Base-by-base conservation (phyloP, 2,113 vertebrate genomes). In the Neolamprologus sp. region DNA sequence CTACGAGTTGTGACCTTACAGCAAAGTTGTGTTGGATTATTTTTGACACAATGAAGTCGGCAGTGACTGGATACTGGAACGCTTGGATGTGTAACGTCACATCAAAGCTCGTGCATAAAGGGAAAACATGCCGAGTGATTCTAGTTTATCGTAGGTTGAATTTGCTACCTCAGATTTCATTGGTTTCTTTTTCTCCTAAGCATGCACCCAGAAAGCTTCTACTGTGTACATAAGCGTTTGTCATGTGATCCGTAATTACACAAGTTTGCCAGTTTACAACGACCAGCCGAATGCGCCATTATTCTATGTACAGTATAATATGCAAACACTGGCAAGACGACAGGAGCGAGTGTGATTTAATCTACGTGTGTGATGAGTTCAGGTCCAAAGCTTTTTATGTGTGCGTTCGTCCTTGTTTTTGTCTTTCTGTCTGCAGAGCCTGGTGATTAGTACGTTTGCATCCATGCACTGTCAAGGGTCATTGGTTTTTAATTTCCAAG, bases 161-260 rank as follows among this genome's bases (percentile, higher is more conserved):
- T 93, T 94, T 95, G 91, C 95, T 95, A 96, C 95, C 94, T 96
- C 95, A 95, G 92, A 94, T 88, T 93, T 92, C 88, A 93, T 91
- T 57, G 81, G 85, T 93, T 71, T n/a, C 60, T 21, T 73, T 88
- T 83, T 55, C 81, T 82, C 86, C 88, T 37, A 53, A 91, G 57
- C 87, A 55, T 85, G 51, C 78, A 68, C 86, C 88, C 82, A 30
- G 79, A 94, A 92, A 83, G 85, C 89, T 94, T 92, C 83, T 37
- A 90, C 58, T 71, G 42, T 95, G 82, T 89, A 90, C 80, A 90
- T 87, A 89, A 16, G 13, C 33, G 63, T 90, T 63, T 21, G 78
- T 88, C 71, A 63, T 7, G 78, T 89, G 45, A 87, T 54, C 33
- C 57, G 3, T 55, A 42, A 78, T 88, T 75, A 85, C 55, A 91